Base-by-base conservation (phyloP, 1,140 invertebrate genomes). In the Hestina assimilis region DNA sequence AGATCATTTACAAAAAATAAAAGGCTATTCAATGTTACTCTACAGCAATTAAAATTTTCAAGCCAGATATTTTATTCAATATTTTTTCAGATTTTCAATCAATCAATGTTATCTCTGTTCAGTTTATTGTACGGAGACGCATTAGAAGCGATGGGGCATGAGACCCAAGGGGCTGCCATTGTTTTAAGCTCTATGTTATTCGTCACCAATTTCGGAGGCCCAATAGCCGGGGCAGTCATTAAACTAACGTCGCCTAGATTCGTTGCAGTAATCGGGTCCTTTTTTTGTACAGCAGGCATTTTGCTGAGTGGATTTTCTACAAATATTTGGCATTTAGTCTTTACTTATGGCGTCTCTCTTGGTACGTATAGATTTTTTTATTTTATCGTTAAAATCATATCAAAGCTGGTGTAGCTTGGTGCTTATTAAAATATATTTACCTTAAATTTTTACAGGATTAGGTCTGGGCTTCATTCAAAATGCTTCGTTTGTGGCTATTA, bases 61-160 rank as follows among this genome's bases (percentile, higher is more conserved):
- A 7, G 31, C 7, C 4, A 15, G 3, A 17, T 35, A 35, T 15
- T 29, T 31, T 43, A 9, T 29, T 20, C n/a, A n/a, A 28, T 42
- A 38, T 26, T 20, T 41, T 90, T 89, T 46, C 75, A 94, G 93
- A 90, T 93, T 64, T 92, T 93, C 43, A 92, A 94, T 71, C 92
- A 93, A 79, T 93, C 93, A 1, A 90, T 94, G 68, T 89, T 94
- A 50, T 93, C 93, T 2, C 90, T 94, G 1, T 94, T 94, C 73
- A 93, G 93, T 31, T 85, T 94, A 11, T 82, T 94, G 23, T 95
- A 94, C 63, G 92, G 92, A 54, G 92, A 92, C 55, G 89, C 91
- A 33, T 79, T 94, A 24, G 79, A 90, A 51, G 84, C 90, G 0
- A 91, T 94, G 78, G 88, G 92, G 1, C 87, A 92, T 15, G 89